Evolutionary conservation across 2,113 vertebrate species (phyloP).

Genomic region (Procavia capensis): DNA sequence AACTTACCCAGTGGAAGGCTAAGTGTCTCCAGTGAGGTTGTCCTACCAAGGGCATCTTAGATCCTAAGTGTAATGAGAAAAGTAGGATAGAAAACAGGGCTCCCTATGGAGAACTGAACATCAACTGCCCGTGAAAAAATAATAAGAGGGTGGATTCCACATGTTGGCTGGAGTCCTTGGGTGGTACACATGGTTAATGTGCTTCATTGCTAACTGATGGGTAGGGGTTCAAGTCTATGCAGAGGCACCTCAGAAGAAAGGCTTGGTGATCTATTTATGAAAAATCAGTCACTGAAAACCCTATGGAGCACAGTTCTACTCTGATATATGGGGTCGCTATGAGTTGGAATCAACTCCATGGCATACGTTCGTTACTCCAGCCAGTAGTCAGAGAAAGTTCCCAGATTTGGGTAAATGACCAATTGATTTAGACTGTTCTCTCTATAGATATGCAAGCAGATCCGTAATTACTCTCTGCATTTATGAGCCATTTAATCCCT

Average conservation of each 20-base stretch:
- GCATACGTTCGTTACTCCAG: too few species aligned
- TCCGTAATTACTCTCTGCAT: background rate
- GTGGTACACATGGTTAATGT: too few species aligned
- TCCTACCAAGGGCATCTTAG: background rate
- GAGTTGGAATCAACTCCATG: too few species aligned
- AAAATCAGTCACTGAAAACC: too few species aligned
- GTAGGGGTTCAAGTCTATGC: too few species aligned
- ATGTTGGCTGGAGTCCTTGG: background rate
- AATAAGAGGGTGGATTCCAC: conserved; percentile 40
- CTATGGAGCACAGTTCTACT: too few species aligned
- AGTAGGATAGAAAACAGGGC: too few species aligned
- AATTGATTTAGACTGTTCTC: conserved; percentile 67
- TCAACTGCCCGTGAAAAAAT: conserved; percentile 43
- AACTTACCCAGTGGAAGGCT: background rate
- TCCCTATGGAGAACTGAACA: background rate
- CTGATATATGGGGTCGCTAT: too few species aligned
- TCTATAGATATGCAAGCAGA: background rate
- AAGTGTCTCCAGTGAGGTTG: background rate
- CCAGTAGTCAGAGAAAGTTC: background rate
- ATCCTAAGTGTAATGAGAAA: background rate
- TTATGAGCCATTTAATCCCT: background rate
- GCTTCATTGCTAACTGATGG: too few species aligned
- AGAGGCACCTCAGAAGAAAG: too few species aligned
- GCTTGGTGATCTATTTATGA: too few species aligned
- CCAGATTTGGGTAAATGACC: conserved; percentile 65